A percentile compares a stretch with the other conserved stretches of the same genome.
Evolutionary conservation across 2,888 invertebrate genomes (phyloP).

Genomic region (Tethea ocularis): DNA sequence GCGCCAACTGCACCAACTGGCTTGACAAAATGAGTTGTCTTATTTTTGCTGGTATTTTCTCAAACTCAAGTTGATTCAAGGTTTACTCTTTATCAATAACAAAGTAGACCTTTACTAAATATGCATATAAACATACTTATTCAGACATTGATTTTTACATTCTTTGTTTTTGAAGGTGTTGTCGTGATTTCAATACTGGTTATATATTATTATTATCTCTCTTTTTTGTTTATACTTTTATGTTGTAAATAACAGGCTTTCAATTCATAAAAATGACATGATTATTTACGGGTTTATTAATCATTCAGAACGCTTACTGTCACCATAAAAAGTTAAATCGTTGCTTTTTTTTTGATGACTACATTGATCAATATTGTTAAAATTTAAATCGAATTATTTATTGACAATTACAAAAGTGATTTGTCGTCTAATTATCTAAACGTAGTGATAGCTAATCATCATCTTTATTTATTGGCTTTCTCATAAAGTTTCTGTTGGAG

Average conservation of each 20-base stretch:
- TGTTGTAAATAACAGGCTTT: neutral
- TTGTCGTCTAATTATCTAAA: too few species aligned
- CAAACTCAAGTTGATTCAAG: too few species aligned
- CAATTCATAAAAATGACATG: neutral
- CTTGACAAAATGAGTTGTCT: too few species aligned
- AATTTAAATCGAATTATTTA: neutral
- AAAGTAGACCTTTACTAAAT: neutral
- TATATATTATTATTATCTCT: neutral
- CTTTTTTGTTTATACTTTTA: neutral
- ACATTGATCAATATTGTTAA: neutral
- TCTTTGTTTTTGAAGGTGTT: neutral
- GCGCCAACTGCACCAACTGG: too few species aligned
- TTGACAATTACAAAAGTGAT: too few species aligned
- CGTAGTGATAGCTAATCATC: too few species aligned
- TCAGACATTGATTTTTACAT: neutral
- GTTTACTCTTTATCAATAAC: neutral
- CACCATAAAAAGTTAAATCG: neutral
- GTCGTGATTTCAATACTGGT: neutral
- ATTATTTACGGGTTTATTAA: neutral
- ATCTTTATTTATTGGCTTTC: too few species aligned
- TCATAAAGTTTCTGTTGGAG: too few species aligned
- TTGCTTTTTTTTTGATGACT: neutral
- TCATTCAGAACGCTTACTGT: neutral
- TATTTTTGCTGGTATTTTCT: too few species aligned
- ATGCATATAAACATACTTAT: neutral